Base-by-base conservation (phyloP, 2,888 invertebrate genomes). In the Steinernema scapterisci region DNA sequence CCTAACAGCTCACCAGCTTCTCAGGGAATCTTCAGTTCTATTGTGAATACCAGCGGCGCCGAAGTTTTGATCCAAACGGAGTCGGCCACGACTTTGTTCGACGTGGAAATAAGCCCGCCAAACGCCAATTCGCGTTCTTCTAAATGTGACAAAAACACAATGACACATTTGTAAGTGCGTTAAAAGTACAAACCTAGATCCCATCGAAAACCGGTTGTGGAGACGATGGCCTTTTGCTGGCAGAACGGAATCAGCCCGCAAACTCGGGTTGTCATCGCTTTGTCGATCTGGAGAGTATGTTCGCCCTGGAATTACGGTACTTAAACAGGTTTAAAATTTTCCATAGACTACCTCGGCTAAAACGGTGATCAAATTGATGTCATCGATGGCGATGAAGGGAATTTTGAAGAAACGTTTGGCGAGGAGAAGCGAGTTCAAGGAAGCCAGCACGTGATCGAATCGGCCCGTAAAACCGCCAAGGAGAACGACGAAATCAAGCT, bases 401-500 rank as follows among this genome's bases (percentile, higher is more conserved):
- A 51, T 27, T 27, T 45, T 7, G 31, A 44, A 27, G 7, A 44
- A 19, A n/a, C 43, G 19, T 1, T 71, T 48, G 45, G 21, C 43
- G 23, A 51, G 43, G 19, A 81, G 56, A 21, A 85, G 51, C 0
- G 82, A 78, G 27, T 84, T 82, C 23, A 86, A 27, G 1, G 83
- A 79, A 0, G 81, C 79, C 75, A 86, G 75, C 0, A 82, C 80
- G 76, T 86, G 86, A 73, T 86, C 86, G 77, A 86, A 84, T 11
- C 86, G 79, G 0, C 85, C 85, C 25, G 79, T 77, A 11, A 85
- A 77, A 13, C 84, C 83, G 45, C 83, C 83, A 0, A 83, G 73
- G 21, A 82, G 48, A 11, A 83, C n/a, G 27, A 82, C 77, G 21
- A 25, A 71, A 7, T 72, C 44, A 3, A 75, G 70, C 80, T 77